These are phyloP conservation scores for Nesidiocoris tenuis DNA, from an alignment of 2,888 invertebrate genomes.

Conservation along the genomic window DNA sequence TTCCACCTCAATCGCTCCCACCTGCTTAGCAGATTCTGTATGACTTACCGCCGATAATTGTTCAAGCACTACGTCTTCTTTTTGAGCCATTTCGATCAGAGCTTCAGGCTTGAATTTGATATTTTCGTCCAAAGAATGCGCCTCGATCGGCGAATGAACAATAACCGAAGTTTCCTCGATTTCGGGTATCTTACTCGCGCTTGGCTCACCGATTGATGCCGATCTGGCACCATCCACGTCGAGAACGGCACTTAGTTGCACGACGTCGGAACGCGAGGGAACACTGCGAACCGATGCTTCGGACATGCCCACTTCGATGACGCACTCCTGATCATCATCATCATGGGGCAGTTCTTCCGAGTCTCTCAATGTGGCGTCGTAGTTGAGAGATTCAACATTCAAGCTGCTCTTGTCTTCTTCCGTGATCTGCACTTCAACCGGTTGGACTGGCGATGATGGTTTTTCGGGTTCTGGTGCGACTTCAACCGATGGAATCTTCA, in stretches of 20 bases:
- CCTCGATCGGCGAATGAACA: not conserved
- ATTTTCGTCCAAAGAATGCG: conserved; percentile 54
- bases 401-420: conserved; percentile 25
- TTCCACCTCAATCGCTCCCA: conserved; percentile 6
- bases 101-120: conserved; percentile 53
- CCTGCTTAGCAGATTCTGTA: conserved; percentile 25
- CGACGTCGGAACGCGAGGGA: conserved; percentile 19
- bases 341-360: conserved; percentile 38
- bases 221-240: conserved; percentile 13
- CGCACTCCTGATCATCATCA: conserved; percentile 28
- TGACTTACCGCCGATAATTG: conserved; percentile 48
- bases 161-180: not conserved
- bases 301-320: conserved; percentile 31
- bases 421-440: conserved; percentile 4
- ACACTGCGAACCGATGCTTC: conserved; percentile 9
- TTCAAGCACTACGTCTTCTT: conserved; percentile 51
- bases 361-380: conserved; percentile 39
- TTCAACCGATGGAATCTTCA: not conserved
- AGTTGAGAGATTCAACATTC: conserved; percentile 26
- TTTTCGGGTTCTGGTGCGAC: not conserved
- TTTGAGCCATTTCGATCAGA: conserved; percentile 52
- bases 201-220: not conserved
- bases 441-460: not conserved
- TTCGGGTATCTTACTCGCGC: not conserved
- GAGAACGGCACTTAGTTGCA: conserved; percentile 33